phyloP scores from a whole-genome alignment of 2,888 invertebrate genomes.

The Bellardia bayeri region DNA sequence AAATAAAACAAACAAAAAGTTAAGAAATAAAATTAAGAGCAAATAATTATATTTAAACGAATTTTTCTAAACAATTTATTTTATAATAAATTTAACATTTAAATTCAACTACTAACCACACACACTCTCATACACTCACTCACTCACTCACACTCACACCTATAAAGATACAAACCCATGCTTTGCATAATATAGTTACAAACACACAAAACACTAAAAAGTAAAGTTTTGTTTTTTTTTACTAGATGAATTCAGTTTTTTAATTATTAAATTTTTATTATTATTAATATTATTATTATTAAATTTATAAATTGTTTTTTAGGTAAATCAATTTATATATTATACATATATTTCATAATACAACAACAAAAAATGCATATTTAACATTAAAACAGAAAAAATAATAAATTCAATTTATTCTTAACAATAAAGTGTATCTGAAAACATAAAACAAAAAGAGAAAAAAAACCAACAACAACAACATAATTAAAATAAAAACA shows the following conservation, averaged over 20 bases:
- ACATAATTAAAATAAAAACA: conserved; percentile 56
- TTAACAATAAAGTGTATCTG: conserved; percentile 83
- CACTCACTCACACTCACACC: conserved; percentile 7
- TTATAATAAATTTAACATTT: conserved; percentile 39
- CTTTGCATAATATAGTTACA: conserved; percentile 51
- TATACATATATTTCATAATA: conserved; percentile 72
- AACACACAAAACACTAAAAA: conserved; percentile 1
- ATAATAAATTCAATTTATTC: conserved; percentile 82
- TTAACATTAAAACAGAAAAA: conserved; percentile 74
- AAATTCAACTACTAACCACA: conserved; percentile 10
- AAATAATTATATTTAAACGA: conserved; percentile 14
- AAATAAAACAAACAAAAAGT: conserved; percentile 20
- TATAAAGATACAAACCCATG: conserved; percentile 53
- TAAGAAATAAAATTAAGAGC: background rate
- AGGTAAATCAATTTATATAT: conserved; percentile 82
- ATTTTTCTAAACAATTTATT: conserved; percentile 46
- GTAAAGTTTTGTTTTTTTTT: conserved; percentile 71
- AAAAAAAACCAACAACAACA: conserved; percentile 47
- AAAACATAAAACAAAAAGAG: conserved; percentile 76
- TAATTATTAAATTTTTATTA: conserved; percentile 48
- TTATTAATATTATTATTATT: conserved; percentile 45
- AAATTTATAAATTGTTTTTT: conserved; percentile 77
- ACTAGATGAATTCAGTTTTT: conserved; percentile 75
- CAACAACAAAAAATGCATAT: conserved; percentile 73
- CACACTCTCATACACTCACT: conserved; percentile 17